phyloP scores from a whole-genome alignment of 2,888 invertebrate genomes.

The Aquatica leii region DNA sequence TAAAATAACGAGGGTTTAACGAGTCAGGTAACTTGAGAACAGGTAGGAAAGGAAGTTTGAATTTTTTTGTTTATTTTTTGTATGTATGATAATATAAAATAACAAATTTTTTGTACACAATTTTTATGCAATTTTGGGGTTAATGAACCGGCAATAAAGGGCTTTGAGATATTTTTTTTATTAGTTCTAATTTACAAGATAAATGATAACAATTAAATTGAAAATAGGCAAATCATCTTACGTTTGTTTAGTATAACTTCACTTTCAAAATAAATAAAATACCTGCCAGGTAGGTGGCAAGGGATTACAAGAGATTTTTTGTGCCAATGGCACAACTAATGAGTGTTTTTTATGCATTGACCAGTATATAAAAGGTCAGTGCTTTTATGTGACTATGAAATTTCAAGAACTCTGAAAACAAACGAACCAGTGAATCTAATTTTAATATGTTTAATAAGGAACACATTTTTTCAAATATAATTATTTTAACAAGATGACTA shows the following conservation, averaged over 20 bases:
- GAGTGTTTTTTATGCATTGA: not conserved
- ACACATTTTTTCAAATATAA: constrained; percentile 4
- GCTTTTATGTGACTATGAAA: not conserved
- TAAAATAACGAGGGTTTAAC: no score
- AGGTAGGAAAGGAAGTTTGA: no score
- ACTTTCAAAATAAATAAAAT: constrained; percentile 1
- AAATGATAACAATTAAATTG: constrained; percentile 3
- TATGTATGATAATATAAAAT: no score
- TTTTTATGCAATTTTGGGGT: no score
- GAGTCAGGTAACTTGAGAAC: no score
- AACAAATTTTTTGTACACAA: no score
- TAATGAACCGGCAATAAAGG: no score
- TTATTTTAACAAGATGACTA: not conserved
- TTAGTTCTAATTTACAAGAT: constrained; percentile 3
- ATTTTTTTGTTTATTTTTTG: no score
- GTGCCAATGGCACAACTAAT: not conserved
- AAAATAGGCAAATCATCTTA: constrained; percentile 2
- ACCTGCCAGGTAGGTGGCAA: constrained; percentile 2
- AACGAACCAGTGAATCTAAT: not conserved
- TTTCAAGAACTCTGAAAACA: not conserved
- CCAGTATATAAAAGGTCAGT: no score
- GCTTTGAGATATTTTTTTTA: not conserved
- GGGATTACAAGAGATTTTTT: constrained; percentile 3
- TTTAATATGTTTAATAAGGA: not conserved
- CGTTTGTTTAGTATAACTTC: constrained; percentile 1